phyloP scores from a whole-genome alignment of 2,113 vertebrate species.

The Tychaedon coryphoeus region DNA sequence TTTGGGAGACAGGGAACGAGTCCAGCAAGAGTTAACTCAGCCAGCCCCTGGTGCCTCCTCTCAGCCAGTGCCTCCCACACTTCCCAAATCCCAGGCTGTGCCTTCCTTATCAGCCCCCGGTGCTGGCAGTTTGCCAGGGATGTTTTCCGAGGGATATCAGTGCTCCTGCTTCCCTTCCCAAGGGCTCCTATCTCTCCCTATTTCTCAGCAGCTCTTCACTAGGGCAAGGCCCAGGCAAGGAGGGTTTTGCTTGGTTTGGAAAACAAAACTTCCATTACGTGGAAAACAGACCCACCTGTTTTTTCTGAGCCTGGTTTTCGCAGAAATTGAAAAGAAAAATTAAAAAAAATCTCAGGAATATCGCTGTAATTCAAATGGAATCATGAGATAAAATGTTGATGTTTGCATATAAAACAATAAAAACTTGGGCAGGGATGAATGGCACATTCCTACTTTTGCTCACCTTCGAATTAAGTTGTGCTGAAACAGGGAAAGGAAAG shows the following conservation, averaged over 20 bases:
- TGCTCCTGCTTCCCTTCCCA: slow-evolving; percentile 6
- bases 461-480: neutral
- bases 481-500: neutral
- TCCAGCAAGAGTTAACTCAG: slow-evolving; percentile 1
- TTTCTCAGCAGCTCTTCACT: neutral
- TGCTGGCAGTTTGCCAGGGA: slow-evolving; percentile 17
- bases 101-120: neutral
- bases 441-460: neutral
- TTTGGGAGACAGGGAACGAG: neutral
- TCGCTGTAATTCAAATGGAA: neutral
- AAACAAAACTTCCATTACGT: neutral
- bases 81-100: neutral
- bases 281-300: neutral
- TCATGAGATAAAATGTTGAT: no score
- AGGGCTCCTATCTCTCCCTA: neutral
- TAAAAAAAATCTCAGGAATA: neutral
- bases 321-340: neutral
- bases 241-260: neutral
- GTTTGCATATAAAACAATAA: neutral
- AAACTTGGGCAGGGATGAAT: neutral
- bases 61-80: neutral
- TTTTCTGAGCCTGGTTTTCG: neutral
- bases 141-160: slow-evolving; percentile 49
- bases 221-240: neutral
- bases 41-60: neutral